Base-by-base conservation (phyloP, 2,797 vertebrate genomes). In the Mus minutoides region DNA sequence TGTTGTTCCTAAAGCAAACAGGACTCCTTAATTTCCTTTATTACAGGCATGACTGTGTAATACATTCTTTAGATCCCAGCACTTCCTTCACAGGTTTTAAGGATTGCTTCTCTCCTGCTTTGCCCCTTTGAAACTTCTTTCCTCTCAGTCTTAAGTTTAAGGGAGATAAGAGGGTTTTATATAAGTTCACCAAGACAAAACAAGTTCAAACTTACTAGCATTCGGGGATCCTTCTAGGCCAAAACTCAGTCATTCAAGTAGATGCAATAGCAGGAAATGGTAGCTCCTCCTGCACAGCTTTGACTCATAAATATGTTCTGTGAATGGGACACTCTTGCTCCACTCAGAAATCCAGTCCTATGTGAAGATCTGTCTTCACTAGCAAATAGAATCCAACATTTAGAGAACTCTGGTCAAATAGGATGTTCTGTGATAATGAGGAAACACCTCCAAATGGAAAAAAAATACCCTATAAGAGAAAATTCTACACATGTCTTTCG, bases 131-230 rank as follows among this genome's bases (percentile, higher is more conserved):
- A 92, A 95, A 85, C 43, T 54, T 79, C 13, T 76, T 54, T 77
- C 34, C 17, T 97, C 64, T 88, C 67, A 46, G 40, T 64, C 34
- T 43, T 37, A 88, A 90, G 85, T 76, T 16, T 60, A 86, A 92
- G 69, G 52, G 31, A 83, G 54, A 96, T 64, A 77, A 80, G 4
- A 1, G 1, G 22, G 88, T 40, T 54, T 71, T 88, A 69, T 88
- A 46, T 60, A 88, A 56, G 16, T 88, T 84, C 58, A 94, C 31
- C 46, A 85, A 94, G 16, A 43, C n/a, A 93, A 97, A 92, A 95
- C 37, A 73, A 80, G n/a, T 21, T 83, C 85, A 95, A 82, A 56
- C 60, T 77, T 56, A 76, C 22, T 40, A 54, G n/a, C n/a, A 22
- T 2, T 26, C 37, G 77, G 56, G n/a, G 34, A 49, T 86, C 49